Evolutionary conservation across 2,888 invertebrate genomes (phyloP).

Genomic region (Drosophila neonasuta): DNA sequence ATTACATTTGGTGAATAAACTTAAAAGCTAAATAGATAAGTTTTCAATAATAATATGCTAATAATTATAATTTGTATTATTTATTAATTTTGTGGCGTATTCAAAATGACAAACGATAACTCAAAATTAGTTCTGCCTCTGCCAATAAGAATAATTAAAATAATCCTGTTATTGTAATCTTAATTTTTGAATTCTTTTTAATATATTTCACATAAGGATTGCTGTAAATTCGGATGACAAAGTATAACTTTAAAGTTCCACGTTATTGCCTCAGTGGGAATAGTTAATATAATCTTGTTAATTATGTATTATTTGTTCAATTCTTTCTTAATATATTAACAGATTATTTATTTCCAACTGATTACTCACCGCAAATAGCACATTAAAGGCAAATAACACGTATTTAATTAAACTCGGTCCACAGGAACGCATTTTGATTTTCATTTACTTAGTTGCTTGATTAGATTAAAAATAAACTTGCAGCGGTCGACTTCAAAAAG

Average conservation of each 20-base stretch:
- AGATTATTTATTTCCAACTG: not conserved
- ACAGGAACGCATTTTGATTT: slow-evolving; percentile 80
- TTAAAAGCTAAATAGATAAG: not conserved
- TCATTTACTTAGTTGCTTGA: slow-evolving; percentile 52
- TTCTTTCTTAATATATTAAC: too few species aligned
- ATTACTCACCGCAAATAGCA: slow-evolving; percentile 85
- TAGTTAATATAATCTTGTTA: too few species aligned
- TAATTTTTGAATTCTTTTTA: not conserved
- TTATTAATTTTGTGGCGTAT: too few species aligned
- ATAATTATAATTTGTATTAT: too few species aligned
- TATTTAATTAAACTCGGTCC: slow-evolving; percentile 85
- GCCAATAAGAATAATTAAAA: not conserved
- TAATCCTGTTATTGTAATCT: too few species aligned
- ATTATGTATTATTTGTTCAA: too few species aligned
- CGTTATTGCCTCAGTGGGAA: too few species aligned
- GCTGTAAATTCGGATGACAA: too few species aligned
- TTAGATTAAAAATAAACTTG: slow-evolving; percentile 8
- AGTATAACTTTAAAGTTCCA: too few species aligned
- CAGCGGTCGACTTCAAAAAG: not conserved
- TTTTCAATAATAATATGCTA: too few species aligned
- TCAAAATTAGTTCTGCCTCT: not conserved
- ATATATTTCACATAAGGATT: not conserved
- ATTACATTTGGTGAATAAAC: not conserved
- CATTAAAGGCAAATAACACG: slow-evolving; percentile 85
- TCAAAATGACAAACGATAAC: too few species aligned